Base-by-base conservation (phyloP, 2,888 invertebrate genomes). In the Limulus polyphemus region DNA sequence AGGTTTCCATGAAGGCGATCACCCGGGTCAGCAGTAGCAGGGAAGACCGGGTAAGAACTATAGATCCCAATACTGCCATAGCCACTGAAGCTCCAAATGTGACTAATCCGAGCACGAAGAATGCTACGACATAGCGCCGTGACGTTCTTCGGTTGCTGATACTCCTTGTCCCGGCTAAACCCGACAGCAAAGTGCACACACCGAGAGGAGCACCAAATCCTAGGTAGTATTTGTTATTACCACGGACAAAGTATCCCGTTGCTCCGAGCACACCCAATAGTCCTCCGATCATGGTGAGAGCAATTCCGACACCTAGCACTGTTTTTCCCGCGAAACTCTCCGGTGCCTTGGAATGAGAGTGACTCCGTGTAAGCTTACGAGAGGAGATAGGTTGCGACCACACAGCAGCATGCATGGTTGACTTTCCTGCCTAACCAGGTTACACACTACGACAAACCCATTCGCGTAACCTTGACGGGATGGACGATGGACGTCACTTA, bases 381-480 rank as follows among this genome's bases (percentile, higher is more conserved):
- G 32, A 47, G 47, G 57, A 14, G 55, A 56, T 56, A 11, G 59
- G 59, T 49, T 59, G 59, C 4, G 59, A 59, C 59, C 59, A 59
- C 16, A 59, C 59, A 14, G 56, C 56, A 32, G 59, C 16, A 11
- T 59, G 59, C 59, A 59, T 59, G 4, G 32, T 7, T 32, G 32
- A 32, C 32, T 32, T 32, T 32, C 3, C 32, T 32, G 32, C 32
- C 1, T 32, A 32, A 32, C 32, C 32, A 32, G 32, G 32, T 32
- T 32, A 32, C 32, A 5, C 32, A 32, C 2, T 32, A 32, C 32
- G 32, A 32, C 5, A 32, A 32, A 32, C 32, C 32, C 32, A 32
- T 32, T 32, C 32, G 7, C 32, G 32, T 32, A 0, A 32, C 32
- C 32, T 32, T 7, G 32, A 32, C 32, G 3, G 32, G 32, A 32